Evolutionary conservation across 2,888 invertebrate species (phyloP).

Genomic region (Drosophila niveifrons): DNA sequence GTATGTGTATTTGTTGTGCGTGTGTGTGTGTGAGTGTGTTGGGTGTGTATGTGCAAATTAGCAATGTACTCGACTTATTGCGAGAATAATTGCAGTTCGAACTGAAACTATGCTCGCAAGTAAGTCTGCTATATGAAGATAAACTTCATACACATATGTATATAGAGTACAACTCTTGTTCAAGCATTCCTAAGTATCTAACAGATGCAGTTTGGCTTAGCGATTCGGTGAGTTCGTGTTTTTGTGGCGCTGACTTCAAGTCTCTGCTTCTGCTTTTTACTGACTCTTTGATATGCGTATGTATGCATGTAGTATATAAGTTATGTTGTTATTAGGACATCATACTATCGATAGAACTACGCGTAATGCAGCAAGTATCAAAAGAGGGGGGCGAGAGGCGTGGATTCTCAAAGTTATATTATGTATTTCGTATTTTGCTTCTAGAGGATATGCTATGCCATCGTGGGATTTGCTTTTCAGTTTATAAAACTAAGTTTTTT

Average conservation of each 20-base stretch:
- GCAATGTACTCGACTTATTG: not conserved
- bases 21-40: conserved; percentile 16
- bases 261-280: conserved; percentile 43
- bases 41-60: conserved; percentile 18
- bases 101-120: not conserved
- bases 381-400: conserved; percentile 15
- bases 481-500: conserved; percentile 10
- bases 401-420: not conserved
- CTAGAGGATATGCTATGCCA: conserved; percentile 63
- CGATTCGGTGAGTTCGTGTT: conserved; percentile 33
- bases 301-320: not conserved
- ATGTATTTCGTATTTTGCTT: conserved; percentile 23
- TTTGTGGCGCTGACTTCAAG: conserved; percentile 50
- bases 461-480: conserved; percentile 53
- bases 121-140: not conserved
- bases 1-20: conserved; percentile 34
- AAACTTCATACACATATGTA: not conserved
- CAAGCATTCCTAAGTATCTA: not conserved
- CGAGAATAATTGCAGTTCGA: not conserved
- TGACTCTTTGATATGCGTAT: conserved; percentile 9
- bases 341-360: conserved; percentile 33
- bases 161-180: not conserved
- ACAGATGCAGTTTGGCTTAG: not conserved
- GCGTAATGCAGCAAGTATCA: conserved; percentile 35
- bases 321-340: no score